Conservation (phyloP, 2,888 invertebrate genomes). For the Galerucella calmariensis region DNA sequence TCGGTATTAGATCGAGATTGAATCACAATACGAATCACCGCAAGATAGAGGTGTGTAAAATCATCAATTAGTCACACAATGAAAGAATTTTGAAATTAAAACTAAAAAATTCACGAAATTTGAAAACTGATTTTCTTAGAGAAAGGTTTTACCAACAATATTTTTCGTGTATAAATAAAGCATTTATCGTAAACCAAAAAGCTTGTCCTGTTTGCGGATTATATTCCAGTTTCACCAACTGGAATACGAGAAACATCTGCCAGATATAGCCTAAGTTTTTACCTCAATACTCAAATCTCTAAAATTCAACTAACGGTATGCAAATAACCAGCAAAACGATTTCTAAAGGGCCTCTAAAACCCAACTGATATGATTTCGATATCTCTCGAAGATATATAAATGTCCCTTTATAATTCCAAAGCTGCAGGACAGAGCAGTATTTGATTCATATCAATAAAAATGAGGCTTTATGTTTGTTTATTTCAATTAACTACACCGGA, state of each 20-base stretch:
- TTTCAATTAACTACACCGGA: no score
- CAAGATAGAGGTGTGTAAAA: no score
- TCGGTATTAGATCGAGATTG: no score
- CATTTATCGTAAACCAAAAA: neutral
- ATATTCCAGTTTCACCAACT: neutral
- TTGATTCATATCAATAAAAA: neutral
- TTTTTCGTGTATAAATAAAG: no score
- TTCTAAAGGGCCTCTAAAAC: constrained; percentile 15
- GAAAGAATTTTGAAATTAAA: no score
- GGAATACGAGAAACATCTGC: constrained; percentile 3
- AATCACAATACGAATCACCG: no score
- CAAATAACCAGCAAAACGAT: constrained; percentile 19
- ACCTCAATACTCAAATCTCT: constrained; percentile 1
- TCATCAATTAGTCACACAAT: no score
- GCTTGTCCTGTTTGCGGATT: neutral
- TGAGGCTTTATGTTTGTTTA: no score
- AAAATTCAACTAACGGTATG: constrained; percentile 21
- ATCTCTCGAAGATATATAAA: constrained; percentile 5
- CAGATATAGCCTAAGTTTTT: neutral
- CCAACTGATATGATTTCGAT: constrained; percentile 13
- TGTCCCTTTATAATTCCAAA: neutral
- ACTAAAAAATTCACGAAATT: no score
- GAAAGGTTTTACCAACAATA: no score
- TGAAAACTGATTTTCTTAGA: no score
- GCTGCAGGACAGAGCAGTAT: neutral